Percentiles rank a stretch among this genome's conserved stretches.
phyloP scores from a whole-genome alignment of 2,888 invertebrate species.

The Pogonocherus hispidulus region DNA sequence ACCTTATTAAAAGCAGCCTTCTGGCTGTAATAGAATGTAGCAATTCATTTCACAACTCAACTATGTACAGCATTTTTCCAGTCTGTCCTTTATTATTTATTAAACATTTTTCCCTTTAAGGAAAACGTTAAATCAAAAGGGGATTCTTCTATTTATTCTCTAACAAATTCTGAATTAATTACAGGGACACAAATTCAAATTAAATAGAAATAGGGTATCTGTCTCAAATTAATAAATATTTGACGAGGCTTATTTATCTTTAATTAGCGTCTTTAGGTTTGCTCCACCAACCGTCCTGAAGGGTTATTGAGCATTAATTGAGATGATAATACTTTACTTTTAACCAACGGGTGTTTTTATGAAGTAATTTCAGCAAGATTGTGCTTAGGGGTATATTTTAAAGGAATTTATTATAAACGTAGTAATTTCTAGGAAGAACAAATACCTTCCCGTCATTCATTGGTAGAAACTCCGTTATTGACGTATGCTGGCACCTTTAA shows the following conservation, averaged over 20 bases:
- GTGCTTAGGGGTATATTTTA: no score
- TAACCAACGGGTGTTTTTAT: neutral
- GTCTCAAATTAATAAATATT: conserved; percentile 1
- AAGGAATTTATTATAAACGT: no score
- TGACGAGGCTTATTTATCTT: neutral
- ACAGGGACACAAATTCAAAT: conserved; percentile 7
- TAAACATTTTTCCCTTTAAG: neutral
- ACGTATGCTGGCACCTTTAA: no score
- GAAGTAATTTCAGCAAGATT: no score
- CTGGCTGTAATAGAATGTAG: neutral
- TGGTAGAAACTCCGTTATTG: no score
- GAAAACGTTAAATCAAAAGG: neutral
- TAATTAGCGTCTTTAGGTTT: neutral
- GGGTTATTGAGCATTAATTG: neutral
- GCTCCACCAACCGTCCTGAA: neutral
- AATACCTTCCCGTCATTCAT: no score
- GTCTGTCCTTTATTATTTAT: neutral
- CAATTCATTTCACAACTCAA: neutral
- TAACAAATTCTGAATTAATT: conserved; percentile 17
- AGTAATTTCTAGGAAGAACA: no score
- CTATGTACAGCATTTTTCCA: neutral
- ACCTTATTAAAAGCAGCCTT: conserved; percentile 4
- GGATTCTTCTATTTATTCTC: conserved; percentile 10
- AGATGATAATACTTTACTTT: neutral
- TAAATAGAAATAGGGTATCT: conserved; percentile 9